phyloP scores from a whole-genome alignment of 2,113 vertebrate genomes.

The Narcine bancroftii region DNA sequence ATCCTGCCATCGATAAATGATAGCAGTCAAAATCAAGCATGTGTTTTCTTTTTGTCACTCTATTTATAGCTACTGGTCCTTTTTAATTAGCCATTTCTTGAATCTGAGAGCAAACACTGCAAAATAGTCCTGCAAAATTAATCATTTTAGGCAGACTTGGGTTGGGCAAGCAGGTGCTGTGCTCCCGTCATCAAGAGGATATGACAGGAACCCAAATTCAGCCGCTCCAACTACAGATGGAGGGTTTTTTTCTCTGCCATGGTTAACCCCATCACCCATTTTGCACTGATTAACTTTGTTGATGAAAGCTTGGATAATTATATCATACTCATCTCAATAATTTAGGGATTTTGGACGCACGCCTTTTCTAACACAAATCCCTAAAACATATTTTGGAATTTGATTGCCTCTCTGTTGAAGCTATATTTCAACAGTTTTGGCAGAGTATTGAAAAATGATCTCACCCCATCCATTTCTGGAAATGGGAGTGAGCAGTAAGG shows the following conservation, averaged over 20 bases:
- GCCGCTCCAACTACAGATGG: not conserved
- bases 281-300: not conserved
- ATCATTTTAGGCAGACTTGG: not conserved
- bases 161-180: not conserved
- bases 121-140: not conserved
- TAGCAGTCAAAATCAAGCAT: not conserved
- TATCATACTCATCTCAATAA: not conserved
- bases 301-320: not conserved
- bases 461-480: not conserved
- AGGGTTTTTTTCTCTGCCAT: not conserved
- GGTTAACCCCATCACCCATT: not conserved
- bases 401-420: not conserved
- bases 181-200: not conserved
- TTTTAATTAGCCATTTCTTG: not conserved
- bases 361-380: not conserved
- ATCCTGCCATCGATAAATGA: not conserved
- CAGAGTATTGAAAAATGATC: not conserved
- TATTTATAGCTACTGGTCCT: not conserved
- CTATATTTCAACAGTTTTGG: not conserved
- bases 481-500: too few relatives aligned
- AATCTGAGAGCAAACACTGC: not conserved
- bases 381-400: not conserved
- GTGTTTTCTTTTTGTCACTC: not conserved
- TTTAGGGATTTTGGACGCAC: not conserved
- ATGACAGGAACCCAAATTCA: not conserved